phyloP scores from a whole-genome alignment of 2,888 invertebrate genomes.

The Lomographa bimaculata region DNA sequence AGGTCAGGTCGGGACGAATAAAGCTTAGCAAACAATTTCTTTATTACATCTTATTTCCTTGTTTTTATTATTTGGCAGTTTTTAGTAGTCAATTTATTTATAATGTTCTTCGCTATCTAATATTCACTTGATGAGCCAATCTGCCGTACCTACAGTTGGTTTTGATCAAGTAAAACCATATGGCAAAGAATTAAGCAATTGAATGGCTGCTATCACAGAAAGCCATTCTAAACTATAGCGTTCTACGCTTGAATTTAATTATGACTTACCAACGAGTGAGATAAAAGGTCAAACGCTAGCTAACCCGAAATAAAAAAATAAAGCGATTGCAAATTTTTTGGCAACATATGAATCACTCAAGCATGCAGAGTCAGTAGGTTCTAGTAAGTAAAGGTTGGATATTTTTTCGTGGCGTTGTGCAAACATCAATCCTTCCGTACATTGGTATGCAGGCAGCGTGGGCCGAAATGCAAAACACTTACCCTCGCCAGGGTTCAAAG shows the following conservation, averaged over 20 bases:
- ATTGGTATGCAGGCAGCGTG: slow-evolving; percentile 77
- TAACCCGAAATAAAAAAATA: too few relatives aligned
- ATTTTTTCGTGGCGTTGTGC: slow-evolving; percentile 55
- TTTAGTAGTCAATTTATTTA: too few relatives aligned
- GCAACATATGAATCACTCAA: slow-evolving; percentile 32
- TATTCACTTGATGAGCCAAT: too few relatives aligned
- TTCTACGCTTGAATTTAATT: too few relatives aligned
- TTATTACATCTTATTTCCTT: neutral
- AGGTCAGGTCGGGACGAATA: slow-evolving; percentile 3
- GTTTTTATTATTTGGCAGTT: neutral
- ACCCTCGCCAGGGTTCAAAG: slow-evolving; percentile 78
- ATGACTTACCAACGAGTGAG: too few relatives aligned
- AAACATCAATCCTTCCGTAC: slow-evolving; percentile 76
- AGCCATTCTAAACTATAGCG: too few relatives aligned
- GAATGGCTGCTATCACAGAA: too few relatives aligned
- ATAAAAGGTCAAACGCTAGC: too few relatives aligned
- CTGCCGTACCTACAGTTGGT: too few relatives aligned
- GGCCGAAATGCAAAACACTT: slow-evolving; percentile 80
- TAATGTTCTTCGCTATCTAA: too few relatives aligned
- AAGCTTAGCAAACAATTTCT: slow-evolving; percentile 1
- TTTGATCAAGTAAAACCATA: too few relatives aligned
- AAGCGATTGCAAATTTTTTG: slow-evolving; percentile 8
- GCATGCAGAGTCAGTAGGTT: slow-evolving; percentile 32
- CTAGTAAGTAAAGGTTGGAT: slow-evolving; percentile 43
- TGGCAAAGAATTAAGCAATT: too few relatives aligned